Evolutionary conservation across 2,797 vertebrate genomes (phyloP), one percentile per base, ranked within the genome.

Genomic region (Danio aesculapii): DNA sequence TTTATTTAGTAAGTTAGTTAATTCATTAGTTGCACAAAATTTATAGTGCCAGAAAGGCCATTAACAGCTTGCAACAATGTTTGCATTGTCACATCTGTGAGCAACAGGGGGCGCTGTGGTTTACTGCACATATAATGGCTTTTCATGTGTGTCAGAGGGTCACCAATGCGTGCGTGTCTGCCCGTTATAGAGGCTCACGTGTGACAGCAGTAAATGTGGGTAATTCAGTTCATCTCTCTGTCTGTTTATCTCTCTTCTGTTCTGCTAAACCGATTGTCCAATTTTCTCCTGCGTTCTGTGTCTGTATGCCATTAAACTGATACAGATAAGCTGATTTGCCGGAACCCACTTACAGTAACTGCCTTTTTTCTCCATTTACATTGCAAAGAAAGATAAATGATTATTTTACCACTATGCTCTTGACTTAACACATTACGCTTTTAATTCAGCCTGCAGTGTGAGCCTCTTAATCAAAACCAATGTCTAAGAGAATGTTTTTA

Each of bases 91-190:
- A 49, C 11, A 8, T 49, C 47, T 49, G 17, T 30, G 12, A 49
- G 11, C 67, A 70, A n/a, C 77, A 70, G 57, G 66, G n/a, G 67
- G 77, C 57, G n/a, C 44, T 41, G 66, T 52, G 57, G 39, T 57
- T 62, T 21, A 10, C 10, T 57, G 11, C 52, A 49, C 5, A 30
- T n/a, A 52, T 2, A 41, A 46, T 12, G 30, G 5, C 47, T 8
- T 8, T 49, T 49, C 47, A 8, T 49, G 47, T 12, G 2, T 12
- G 47, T 49, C 30, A 30, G 30, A 30, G 30, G 30, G 30, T 30
- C 30, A 30, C 30, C 30, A 30, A 30, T 30, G 30, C 30, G 30
- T 14, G 30, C 30, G 0, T 62, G 59, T 13, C 10, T 30, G 12
- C 10, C 9, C 52, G 43, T 67, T 50, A 55, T 11, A 66, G 58